phyloP scores from a whole-genome alignment of 2,888 invertebrate genomes.

The Alloscopus bannaensis region DNA sequence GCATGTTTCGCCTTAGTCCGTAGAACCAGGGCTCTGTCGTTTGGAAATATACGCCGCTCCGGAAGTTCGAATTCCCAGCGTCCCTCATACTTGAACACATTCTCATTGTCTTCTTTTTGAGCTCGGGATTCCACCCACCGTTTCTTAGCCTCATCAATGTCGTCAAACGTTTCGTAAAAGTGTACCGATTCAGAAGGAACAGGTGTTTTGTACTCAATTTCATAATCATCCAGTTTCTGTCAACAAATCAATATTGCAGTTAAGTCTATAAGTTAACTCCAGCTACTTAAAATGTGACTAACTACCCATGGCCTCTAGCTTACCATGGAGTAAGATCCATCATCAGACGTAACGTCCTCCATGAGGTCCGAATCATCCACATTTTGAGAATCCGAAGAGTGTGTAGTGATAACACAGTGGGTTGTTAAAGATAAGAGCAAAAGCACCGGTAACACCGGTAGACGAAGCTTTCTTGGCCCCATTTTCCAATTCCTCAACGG shows the following conservation, averaged over 20 bases:
- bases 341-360: not conserved
- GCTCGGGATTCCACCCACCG: constrained; percentile 93
- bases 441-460: not conserved
- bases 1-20: constrained; percentile 98
- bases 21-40: constrained; percentile 91
- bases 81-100: constrained; percentile 92
- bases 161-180: constrained; percentile 92
- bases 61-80: constrained; percentile 85
- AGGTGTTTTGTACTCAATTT: constrained; percentile 84
- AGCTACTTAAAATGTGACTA: not conserved
- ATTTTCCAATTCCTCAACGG: constrained; percentile 8
- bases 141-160: constrained; percentile 82
- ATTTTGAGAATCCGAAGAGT: constrained; percentile 1
- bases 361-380: constrained; percentile 14
- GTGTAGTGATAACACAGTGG: not conserved
- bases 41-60: constrained; percentile 84
- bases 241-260: not conserved
- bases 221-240: constrained; percentile 75
- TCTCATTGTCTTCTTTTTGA: constrained; percentile 89
- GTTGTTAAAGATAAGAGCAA: not conserved
- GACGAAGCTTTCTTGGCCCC: constrained; percentile 1
- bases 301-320: no score
- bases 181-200: constrained; percentile 81
- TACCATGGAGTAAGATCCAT: constrained; percentile 3
- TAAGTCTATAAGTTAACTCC: no score